Evolutionary conservation across 2,113 vertebrate species (phyloP).

Genomic region (Chaetodon auriga): DNA sequence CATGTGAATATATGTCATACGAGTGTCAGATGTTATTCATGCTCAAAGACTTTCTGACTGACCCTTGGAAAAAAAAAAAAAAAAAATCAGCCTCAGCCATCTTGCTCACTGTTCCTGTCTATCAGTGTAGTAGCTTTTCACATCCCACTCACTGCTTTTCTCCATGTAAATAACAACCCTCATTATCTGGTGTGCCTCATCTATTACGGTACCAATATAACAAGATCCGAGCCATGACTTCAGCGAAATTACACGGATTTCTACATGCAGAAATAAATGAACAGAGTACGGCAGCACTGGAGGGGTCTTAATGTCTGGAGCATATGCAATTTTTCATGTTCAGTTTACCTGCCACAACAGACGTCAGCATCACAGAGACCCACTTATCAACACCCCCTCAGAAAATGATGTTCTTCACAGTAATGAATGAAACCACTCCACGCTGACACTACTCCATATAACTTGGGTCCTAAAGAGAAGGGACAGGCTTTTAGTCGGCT

Average conservation of each 20-base stretch:
- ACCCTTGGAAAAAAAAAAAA: background rate
- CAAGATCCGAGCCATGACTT: conserved; percentile 17
- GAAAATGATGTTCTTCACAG: conserved; percentile 37
- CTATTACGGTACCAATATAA: conserved; percentile 25
- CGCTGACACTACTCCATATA: conserved; percentile 20
- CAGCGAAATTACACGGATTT: background rate
- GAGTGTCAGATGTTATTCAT: background rate
- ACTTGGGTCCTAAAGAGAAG: conserved; percentile 31
- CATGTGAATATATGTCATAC: background rate
- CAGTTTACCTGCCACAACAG: background rate
- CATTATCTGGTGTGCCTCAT: conserved; percentile 19
- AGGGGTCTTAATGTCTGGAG: background rate
- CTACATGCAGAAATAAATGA: conserved; percentile 11
- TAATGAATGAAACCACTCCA: conserved; percentile 48
- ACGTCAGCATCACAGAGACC: conserved; percentile 4
- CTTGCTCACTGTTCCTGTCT: background rate
- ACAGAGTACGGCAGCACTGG: background rate
- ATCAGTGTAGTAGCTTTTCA: conserved; percentile 16
- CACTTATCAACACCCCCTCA: conserved; percentile 10
- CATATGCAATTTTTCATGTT: background rate
- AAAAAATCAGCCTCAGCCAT: background rate
- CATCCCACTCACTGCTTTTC: conserved; percentile 21
- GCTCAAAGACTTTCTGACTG: background rate
- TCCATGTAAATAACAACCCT: conserved; percentile 40
- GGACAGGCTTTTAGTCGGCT: conserved; percentile 60